Base-by-base conservation (phyloP, 2,888 invertebrate species). In the Tinea semifulvella region DNA sequence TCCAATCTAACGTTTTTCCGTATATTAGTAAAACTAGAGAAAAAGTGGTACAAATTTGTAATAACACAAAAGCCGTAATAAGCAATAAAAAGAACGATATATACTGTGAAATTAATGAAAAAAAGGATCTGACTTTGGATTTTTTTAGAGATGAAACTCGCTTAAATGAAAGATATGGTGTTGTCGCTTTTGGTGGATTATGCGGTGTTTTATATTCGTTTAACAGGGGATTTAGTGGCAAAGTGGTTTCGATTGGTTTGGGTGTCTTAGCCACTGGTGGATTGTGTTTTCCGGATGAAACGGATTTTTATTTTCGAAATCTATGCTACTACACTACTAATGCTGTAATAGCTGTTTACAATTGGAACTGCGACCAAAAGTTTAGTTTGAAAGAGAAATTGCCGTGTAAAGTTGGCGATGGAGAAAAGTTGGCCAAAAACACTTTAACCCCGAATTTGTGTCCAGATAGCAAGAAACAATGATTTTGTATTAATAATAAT, bases 281-380 rank as follows among this genome's bases (percentile, higher is more conserved):
- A 0, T 18, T 71, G 0, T 65, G 66, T 49, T 71, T 69, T 18
- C 72, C 73, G 0, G 58, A 65, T n/a, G 67, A 69, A 47, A 69
- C 70, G 0, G 75, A 76, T 36, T 55, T 58, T 1, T 42, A 50
- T 0, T 61, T 76, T 17, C 57, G 71, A 46, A 48, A 50, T 0
- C 45, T 56, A 0, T 43, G 57, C 0, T 64, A 55, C 14, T 36
- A 49, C 0, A 10, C 53, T 0, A 61, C 55, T 0, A 65, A 64
- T 16, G 1, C 47, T 0, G 42, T 49, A 0, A 6, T 68, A 0
- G 13, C 13, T 0, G 0, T 61, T 0, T 65, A 62, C 7, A 71
- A 69, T 26, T 11, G 10, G 0, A 22, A 49, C 1, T 68, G 63
- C 36, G 47, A 49, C 0, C 58, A 57, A 4, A 47, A 56, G 0